Evolutionary conservation across 2,888 invertebrate genomes (phyloP), one percentile per base, ranked within the genome.

Genomic region (Leptinotarsa rubiginosa): DNA sequence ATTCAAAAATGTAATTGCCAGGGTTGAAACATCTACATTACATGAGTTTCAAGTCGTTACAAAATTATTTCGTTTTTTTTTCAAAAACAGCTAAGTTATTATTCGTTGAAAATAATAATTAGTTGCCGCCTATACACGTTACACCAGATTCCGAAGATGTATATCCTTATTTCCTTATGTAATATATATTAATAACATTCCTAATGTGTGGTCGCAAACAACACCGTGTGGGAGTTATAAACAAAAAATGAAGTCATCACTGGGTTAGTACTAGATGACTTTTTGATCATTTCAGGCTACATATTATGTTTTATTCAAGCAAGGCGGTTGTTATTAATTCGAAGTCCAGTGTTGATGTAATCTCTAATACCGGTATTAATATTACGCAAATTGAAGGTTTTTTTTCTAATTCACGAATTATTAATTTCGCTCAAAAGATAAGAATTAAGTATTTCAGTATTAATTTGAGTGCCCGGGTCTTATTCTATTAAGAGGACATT

Each of bases 181-280:
- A 62, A 62, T n/a, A 62, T n/a, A 10, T 62, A 62, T 62, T 62
- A 31, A 62, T 62, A 62, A 62, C 25, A 31, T 31, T 62, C 56
- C 56, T 56, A 50, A 50, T 56, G 56, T 56, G 56, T 56, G n/a
- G 56, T 56, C 41, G 7, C 62, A 31, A 31, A 62, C 41, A 62
- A 41, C 31, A n/a, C 13, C 41, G 31, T 41, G 62, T 41, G 62
- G 62, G 62, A 25, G 62, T 62, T 62, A n/a, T 41, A 16, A 62
- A 62, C 41, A 62, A 62, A 62, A 59, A 62, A 62, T 62, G 62
- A 62, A 31, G 41, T 62, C 62, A 62, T 62, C 62, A 12, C 41
- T 62, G n/a, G n/a, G n/a, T 20, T 31, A 25, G 20, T 22, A 13
- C 56, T 31, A 41, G 31, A n/a, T 41, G 41, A 31, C 31, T 31